These are phyloP conservation scores for Nemapogon koenigi DNA, from an alignment of 2,888 invertebrate species.

Conservation along the genomic window DNA sequence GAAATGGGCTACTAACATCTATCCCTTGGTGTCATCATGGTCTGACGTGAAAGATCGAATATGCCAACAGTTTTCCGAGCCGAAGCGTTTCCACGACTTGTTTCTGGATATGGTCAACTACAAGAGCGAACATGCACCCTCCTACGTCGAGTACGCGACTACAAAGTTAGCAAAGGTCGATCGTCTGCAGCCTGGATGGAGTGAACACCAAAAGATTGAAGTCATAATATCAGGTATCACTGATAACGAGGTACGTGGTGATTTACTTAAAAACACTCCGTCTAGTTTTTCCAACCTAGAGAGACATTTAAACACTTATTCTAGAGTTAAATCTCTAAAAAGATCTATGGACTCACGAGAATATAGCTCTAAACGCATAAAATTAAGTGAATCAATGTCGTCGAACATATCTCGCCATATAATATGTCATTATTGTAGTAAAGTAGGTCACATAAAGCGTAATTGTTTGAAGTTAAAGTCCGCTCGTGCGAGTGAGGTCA, in stretches of 20 bases:
- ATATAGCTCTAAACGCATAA: not conserved
- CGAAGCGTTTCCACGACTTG: slow-evolving; percentile 12
- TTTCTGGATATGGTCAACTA: slow-evolving; percentile 16
- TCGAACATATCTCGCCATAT: not conserved
- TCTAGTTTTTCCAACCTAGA: not conserved
- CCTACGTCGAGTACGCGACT: slow-evolving; percentile 14
- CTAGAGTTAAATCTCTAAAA: not conserved
- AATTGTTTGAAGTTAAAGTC: too few relatives aligned
- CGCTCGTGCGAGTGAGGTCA: not conserved
- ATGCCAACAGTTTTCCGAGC: slow-evolving; percentile 10
- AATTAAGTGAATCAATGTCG: not conserved
- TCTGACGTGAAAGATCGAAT: slow-evolving; percentile 10
- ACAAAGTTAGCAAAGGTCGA: slow-evolving; percentile 12
- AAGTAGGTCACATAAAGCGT: too few relatives aligned
- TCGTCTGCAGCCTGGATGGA: slow-evolving; percentile 14
- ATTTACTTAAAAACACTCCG: slow-evolving; percentile 10
- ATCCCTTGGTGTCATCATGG: slow-evolving; percentile 12
- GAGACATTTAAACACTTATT: not conserved
- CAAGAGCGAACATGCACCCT: slow-evolving; percentile 13
- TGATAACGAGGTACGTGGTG: slow-evolving; percentile 15
- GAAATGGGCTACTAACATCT: slow-evolving; percentile 12
- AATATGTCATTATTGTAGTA: not conserved
- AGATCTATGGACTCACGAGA: not conserved
- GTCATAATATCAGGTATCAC: slow-evolving; percentile 17
- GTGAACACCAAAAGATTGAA: slow-evolving; percentile 15